Base-by-base conservation (phyloP, 35 echinoderm and acorn worm species). In the Chiridota heheva region DNA sequence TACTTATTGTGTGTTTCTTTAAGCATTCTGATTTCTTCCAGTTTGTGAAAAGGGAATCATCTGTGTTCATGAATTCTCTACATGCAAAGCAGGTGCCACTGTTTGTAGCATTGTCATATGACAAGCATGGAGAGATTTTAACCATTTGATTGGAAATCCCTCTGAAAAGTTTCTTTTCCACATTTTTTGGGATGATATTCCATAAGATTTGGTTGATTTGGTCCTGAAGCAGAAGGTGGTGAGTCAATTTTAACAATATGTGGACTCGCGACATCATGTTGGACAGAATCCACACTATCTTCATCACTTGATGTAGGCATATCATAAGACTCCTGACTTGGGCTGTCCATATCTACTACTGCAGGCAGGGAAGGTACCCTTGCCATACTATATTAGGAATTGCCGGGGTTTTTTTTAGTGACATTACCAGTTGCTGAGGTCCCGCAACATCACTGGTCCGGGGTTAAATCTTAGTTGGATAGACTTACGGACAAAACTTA, bases 11-110 rank as follows among this genome's bases (percentile, higher is more conserved):
- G 43, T 76, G 72, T 76, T 76, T 76, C 43, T 49, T 51, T 51
- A 48, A 34, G 43, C 72, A 49, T 55, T 76, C 43, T 31, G 72
- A 26, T 76, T 76, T 76, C 72, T 76, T 55, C 44, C 72, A 76
- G 72, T 76, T 76, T 76, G 18, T 53, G 44, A 76, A 76, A 49
- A 58, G 1, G n/a, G 58, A 76, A 31, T 48, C 26, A 31, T 56
- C 27, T 49, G 24, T 53, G 22, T 76, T 76, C 72, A 76, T 55
- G 25, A 57, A 76, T 76, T 53, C 43, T 76, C 72, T 53, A 76
- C 43, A 49, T 53, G 45, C 43, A 58, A 76, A 58, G 72, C 72
- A 76, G 30, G 4, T 53, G 26, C 43, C 45, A 53, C 44, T 53
- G 72, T 28, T 53, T 53, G 26, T 55, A 55, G 3, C 27, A 26